phyloP scores from a whole-genome alignment of 2,113 vertebrate genomes.

The Apaloderma vittatum region DNA sequence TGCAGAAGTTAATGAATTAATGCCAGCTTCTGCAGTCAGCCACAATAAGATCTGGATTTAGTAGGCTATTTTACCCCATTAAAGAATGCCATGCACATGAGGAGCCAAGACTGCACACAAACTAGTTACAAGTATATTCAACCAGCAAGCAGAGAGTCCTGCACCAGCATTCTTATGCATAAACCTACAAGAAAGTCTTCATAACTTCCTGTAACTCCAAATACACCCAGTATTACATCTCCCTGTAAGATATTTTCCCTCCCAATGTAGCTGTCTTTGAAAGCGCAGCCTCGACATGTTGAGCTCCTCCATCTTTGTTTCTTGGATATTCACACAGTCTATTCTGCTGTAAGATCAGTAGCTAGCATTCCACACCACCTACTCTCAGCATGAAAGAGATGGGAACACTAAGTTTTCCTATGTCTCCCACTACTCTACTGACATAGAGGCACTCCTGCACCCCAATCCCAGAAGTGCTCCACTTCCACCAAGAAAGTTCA shows the following conservation, averaged over 20 bases:
- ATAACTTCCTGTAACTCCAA: neutral
- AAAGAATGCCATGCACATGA: neutral
- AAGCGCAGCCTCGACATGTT: neutral
- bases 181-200: neutral
- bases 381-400: neutral
- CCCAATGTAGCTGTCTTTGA: neutral
- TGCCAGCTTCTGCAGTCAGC: neutral
- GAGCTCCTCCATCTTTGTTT: neutral
- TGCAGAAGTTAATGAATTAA: neutral
- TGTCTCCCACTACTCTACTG: neutral
- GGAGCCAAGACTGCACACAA: neutral
- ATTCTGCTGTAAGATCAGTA: neutral
- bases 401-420: neutral
- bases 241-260: neutral
- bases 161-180: neutral
- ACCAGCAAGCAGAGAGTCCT: neutral
- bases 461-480: accelerated
- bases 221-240: neutral
- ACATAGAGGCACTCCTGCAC: neutral
- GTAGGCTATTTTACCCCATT: neutral
- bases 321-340: neutral
- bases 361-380: neutral
- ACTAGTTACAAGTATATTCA: accelerated
- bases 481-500: neutral
- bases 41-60: neutral